Conservation (phyloP, 2,113 vertebrate genomes). For the Pica pica region DNA sequence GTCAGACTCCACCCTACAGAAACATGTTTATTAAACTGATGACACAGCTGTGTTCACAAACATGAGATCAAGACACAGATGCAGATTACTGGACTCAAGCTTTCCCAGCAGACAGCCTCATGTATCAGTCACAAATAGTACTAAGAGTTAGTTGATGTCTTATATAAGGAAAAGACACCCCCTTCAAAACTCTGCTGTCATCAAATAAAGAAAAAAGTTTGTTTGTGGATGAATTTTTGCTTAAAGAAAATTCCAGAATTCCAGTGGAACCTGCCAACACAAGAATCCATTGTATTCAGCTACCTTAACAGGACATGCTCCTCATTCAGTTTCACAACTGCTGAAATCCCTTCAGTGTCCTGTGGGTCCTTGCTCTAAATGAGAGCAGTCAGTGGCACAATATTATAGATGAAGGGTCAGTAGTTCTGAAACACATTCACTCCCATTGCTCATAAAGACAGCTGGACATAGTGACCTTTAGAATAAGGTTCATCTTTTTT, state of each 20-base stretch:
- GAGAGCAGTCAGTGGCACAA: background rate
- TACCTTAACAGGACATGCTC: background rate
- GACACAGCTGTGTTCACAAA: background rate
- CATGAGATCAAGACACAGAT: background rate
- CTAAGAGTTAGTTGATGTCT: background rate
- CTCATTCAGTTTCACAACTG: background rate
- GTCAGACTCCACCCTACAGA: background rate
- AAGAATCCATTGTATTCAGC: background rate
- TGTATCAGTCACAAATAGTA: background rate
- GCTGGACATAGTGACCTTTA: background rate
- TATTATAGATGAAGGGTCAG: background rate
- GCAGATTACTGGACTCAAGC: background rate
- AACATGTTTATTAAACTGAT: background rate
- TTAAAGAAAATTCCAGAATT: background rate
- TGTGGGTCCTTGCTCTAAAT: background rate
- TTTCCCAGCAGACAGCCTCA: background rate
- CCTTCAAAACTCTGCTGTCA: background rate
- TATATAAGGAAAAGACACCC: background rate
- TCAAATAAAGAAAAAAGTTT: background rate
- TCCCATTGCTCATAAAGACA: background rate
- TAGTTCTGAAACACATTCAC: background rate
- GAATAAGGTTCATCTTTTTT: constrained; percentile 3
- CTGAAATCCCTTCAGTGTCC: background rate
- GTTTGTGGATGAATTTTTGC: background rate
- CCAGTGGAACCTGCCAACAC: background rate